Evolutionary conservation across 2,888 invertebrate species (phyloP), one percentile per base, ranked within the genome.

Genomic region (Scrobipalpa atriplicella): DNA sequence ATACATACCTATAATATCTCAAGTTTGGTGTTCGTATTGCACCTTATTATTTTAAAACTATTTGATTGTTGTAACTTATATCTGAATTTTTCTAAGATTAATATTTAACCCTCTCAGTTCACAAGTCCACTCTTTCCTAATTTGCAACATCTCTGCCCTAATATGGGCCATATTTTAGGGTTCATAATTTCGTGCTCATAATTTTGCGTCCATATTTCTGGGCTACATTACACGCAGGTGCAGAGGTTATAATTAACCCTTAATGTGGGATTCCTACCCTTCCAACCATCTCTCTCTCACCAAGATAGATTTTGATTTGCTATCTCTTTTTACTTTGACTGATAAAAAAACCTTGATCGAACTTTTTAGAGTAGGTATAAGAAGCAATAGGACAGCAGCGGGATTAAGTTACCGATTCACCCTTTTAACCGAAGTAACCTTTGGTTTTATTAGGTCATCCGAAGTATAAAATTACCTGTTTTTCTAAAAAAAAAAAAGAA

Each of bases 141-240:
- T 80, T 78, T 72, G 70, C 71, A 66, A 68, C 77, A 76, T 75
- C 74, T 77, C 73, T 75, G 81, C 77, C 78, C 78, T 73, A 68
- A 64, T 66, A 73, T 72, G 73, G 77, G 74, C 79, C 78, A 82
- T 86, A 86, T 85, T 87, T 86, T 29, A 83, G 29, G 29, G 36
- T 13, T 29, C 29, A 56, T 56, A 56, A 51, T 51, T 56, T 36
- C 36, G 36, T 18, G 58, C 11, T 13, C 8, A 13, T 58, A 58
- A 29, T 58, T 58, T 58, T 16, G 52, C 43, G 10, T 52, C 52
- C 52, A 52, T 52, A 52, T 52, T 54, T 54, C 54, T 79, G 72
- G 74, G 67, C 76, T 78, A 83, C 79, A 83, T 82, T 76, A 76
- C 79, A 76, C 81, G 78, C 90, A 90, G 90, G 89, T 90, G 89